Base-by-base conservation (phyloP, 2,888 invertebrate species). In the Pyrrhosoma nymphula region DNA sequence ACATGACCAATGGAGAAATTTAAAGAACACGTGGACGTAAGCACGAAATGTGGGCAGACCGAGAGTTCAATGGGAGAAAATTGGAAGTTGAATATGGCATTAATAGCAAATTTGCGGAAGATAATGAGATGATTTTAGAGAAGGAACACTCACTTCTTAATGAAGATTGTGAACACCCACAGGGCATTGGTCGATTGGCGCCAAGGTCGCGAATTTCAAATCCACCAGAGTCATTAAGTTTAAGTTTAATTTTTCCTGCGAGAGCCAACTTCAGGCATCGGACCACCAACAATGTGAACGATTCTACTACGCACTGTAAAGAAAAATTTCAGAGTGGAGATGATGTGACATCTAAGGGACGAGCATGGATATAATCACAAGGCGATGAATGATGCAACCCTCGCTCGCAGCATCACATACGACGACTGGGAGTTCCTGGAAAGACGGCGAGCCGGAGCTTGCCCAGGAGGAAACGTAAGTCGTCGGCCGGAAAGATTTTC, bases 331-430 rank as follows among this genome's bases (percentile, higher is more conserved):
- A 82, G 35, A 18, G 82, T 14, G 35, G 82, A 16, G 14, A 82
- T 10, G 30, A 82, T 35, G 82, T 14, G 82, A 82, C 30, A 82
- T 82, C 82, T 82, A 16, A 30, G 2, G 82, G 82, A 75, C 75
- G 30, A 30, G 75, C n/a, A 30, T 75, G 16, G 12, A 30, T 82
- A 82, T 82, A 60, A 26, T 82, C 35, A 82, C 35, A 35, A 35
- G 82, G 82, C 35, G 35, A 35, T 82, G 82, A 82, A 82, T 35
- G 82, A 82, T 82, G 82, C 82, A 82, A 82, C 82, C 26, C 82
- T 82, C 82, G 82, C 12, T 14, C 82, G n/a, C 82, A 82, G 82
- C 82, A 82, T 82, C 82, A 16, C 82, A 35, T 35, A 26, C 30
- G 26, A 26, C 35, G 82, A 30, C 82, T 82, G 82, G 35, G 16